These are phyloP conservation scores for Callionymus lyra DNA, from an alignment of 2,113 vertebrate species.

Conservation along the genomic window DNA sequence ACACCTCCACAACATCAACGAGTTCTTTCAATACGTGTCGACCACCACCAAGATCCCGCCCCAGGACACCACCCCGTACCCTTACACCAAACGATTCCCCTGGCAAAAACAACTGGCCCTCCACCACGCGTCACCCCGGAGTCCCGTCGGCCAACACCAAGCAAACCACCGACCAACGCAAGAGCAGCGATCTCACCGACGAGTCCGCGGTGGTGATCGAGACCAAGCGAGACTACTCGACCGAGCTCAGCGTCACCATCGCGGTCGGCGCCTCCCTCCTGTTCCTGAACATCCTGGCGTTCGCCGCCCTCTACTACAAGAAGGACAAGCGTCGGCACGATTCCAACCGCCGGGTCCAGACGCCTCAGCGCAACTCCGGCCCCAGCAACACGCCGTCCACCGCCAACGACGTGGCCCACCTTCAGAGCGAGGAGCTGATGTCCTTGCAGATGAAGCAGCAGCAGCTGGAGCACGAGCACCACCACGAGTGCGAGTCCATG, in stretches of 20 bases:
- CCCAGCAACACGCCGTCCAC: conserved; percentile 25
- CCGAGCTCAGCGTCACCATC: conserved; percentile 90
- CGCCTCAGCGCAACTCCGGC: conserved; percentile 71
- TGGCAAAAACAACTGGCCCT: conserved; percentile 80
- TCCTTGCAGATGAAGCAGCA: conserved; percentile 91
- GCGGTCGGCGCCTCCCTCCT: conserved; percentile 89
- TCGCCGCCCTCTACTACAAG: conserved; percentile 92
- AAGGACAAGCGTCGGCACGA: conserved; percentile 90
- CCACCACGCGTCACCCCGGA: conserved; percentile 87
- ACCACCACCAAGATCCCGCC: conserved; percentile 92
- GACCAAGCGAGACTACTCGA: conserved; percentile 88
- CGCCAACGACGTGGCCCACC: conserved; percentile 78
- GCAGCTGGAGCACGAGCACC: conserved; percentile 70
- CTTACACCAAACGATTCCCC: conserved; percentile 83
- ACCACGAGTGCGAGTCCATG: conserved; percentile 78
- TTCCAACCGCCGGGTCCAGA: conserved; percentile 76
- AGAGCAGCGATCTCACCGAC: conserved; percentile 62
- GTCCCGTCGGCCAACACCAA: conserved; percentile 81
- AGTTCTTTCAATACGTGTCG: conserved; percentile 89
- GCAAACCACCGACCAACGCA: conserved; percentile 79
- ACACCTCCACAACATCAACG: conserved; percentile 87
- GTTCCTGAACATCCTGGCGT: conserved; percentile 92
- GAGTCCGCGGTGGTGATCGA: conserved; percentile 85
- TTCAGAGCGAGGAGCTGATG: conserved; percentile 86
- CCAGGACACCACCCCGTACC: conserved; percentile 87